Conservation (phyloP, 2,797 vertebrate genomes). For the Anabas testudineus region DNA sequence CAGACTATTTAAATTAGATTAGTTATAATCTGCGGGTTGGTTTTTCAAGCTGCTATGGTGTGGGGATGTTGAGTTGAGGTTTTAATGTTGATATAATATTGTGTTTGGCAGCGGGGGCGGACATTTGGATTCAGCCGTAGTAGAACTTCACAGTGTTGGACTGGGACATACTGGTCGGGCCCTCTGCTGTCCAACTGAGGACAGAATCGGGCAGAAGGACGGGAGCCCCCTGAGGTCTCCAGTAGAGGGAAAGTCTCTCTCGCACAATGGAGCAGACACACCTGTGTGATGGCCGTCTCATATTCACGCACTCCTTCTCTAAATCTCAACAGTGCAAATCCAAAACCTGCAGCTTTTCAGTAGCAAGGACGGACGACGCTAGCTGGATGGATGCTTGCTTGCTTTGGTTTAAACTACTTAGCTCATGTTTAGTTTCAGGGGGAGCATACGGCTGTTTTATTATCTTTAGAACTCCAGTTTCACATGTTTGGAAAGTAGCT, state of each 20-base stretch:
- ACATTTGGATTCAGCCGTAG: conserved; percentile 11
- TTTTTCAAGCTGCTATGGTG: not conserved
- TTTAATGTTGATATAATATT: not conserved
- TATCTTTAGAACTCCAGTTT: no score
- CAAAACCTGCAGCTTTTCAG: not conserved
- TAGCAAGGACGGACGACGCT: not conserved
- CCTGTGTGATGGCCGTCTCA: conserved; percentile 19
- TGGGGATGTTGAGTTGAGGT: not conserved
- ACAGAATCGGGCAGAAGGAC: conserved; percentile 21
- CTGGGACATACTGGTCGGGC: conserved; percentile 46
- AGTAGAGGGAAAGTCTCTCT: conserved; percentile 14
- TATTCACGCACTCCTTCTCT: not conserved
- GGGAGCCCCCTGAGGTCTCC: conserved; percentile 45
- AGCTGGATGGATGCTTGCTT: no score
- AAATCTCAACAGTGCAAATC: not conserved
- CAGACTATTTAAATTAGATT: not conserved
- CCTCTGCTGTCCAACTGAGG: conserved; percentile 30
- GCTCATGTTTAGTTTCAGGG: no score
- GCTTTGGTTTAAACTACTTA: no score
- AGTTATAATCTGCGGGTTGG: not conserved
- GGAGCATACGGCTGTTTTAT: no score
- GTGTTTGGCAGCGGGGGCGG: not conserved
- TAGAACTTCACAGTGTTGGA: conserved; percentile 37
- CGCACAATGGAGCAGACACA: conserved; percentile 45
- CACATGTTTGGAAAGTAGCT: no score